Conservation (phyloP, 2,113 vertebrate genomes). For the Thermophis baileyi region DNA sequence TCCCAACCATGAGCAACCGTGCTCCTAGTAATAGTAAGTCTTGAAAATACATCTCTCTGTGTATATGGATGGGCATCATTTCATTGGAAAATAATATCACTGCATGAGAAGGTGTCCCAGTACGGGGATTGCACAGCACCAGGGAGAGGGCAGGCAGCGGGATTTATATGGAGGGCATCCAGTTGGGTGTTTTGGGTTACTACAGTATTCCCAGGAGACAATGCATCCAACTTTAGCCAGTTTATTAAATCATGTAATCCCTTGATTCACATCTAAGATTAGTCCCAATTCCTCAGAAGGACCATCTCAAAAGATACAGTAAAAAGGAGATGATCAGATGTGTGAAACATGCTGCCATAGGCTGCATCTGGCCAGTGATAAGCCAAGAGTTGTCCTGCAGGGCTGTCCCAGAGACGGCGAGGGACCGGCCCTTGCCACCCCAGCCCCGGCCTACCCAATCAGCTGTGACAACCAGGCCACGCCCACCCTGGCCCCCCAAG, state of each 20-base stretch:
- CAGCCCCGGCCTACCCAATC: no score
- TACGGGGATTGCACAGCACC: not conserved
- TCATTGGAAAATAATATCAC: not conserved
- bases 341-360: no score
- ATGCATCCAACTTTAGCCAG: not conserved
- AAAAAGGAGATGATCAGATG: not conserved
- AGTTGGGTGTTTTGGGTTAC: not conserved
- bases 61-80: not conserved
- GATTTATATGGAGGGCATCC: not conserved
- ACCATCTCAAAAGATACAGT: not conserved
- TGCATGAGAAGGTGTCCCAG: not conserved
- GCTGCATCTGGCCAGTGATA: no score
- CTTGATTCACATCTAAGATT: not conserved
- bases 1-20: no score
- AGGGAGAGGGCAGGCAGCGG: not conserved
- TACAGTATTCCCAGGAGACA: not conserved
- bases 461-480: no score
- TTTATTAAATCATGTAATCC: not conserved
- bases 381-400: no score
- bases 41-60: not conserved
- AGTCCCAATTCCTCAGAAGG: not conserved
- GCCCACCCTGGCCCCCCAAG: no score
- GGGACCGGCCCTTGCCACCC: no score
- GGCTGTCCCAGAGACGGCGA: no score
- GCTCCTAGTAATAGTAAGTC: not conserved